Conservation (phyloP, 2,113 vertebrate species). For the Vombatus ursinus region DNA sequence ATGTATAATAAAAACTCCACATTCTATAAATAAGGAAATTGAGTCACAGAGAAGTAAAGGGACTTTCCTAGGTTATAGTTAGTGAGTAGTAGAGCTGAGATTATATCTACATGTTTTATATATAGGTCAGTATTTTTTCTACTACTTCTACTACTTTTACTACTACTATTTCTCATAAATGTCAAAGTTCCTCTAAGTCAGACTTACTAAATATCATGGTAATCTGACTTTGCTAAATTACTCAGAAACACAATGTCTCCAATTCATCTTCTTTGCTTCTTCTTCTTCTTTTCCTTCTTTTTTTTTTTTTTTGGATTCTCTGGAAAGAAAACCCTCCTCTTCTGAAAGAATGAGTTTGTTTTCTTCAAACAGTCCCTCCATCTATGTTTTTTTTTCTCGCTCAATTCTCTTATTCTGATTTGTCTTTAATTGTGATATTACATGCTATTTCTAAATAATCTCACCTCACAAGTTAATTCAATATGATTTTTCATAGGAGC, state of each 20-base stretch:
- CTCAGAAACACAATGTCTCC: neutral
- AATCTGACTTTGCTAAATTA: neutral
- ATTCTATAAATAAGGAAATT: neutral
- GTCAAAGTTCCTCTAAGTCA: neutral
- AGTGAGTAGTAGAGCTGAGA: neutral
- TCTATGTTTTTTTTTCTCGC: neutral
- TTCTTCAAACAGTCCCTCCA: neutral
- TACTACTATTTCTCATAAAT: neutral
- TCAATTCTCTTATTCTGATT: neutral
- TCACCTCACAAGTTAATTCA: neutral
- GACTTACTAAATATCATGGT: neutral
- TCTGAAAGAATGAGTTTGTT: neutral
- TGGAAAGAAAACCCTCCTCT: neutral
- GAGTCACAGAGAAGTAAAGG: neutral
- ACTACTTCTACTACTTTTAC: neutral
- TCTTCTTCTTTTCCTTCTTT: neutral
- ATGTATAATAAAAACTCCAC: neutral
- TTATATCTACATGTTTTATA: neutral
- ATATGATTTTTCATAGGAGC: neutral
- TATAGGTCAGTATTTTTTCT: neutral
- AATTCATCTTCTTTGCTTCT: neutral
- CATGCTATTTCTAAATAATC: neutral
- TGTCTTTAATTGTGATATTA: neutral
- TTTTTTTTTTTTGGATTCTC: neutral
- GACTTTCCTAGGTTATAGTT: neutral